phyloP scores from a whole-genome alignment of 2,888 invertebrate genomes.

The Dioctria linearis region DNA sequence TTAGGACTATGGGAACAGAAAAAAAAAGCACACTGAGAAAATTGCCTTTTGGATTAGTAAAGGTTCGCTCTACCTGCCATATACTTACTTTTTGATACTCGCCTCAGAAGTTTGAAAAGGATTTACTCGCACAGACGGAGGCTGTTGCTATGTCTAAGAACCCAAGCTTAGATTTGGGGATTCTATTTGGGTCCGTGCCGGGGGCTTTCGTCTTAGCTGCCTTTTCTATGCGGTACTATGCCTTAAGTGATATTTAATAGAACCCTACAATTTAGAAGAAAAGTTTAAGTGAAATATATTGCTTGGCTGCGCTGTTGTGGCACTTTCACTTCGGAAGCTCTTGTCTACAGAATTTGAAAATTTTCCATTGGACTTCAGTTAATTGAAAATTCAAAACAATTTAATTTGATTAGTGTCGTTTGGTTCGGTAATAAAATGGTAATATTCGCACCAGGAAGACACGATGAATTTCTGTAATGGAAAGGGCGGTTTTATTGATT shows the following conservation, averaged over 20 bases:
- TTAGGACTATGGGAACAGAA: constrained; percentile 26
- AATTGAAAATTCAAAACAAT: constrained; percentile 51
- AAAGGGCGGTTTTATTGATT: constrained; percentile 37
- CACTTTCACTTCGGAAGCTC: not conserved
- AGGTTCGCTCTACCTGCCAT: constrained; percentile 15
- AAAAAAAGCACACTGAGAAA: not conserved
- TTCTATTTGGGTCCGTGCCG: not conserved
- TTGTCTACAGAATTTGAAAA: constrained; percentile 13
- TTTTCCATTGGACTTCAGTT: constrained; percentile 46
- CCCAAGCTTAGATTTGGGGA: constrained; percentile 23
- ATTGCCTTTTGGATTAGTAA: constrained; percentile 50
- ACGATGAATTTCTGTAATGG: not conserved
- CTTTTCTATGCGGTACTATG: constrained; percentile 7
- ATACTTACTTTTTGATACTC: not conserved
- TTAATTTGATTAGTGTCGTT: constrained; percentile 49
- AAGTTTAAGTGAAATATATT: constrained; percentile 52
- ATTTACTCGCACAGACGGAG: not conserved
- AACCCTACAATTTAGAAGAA: constrained; percentile 35
- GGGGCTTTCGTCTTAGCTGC: constrained; percentile 8
- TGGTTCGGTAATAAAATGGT: constrained; percentile 3
- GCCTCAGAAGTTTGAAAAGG: constrained; percentile 6
- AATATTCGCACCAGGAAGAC: not conserved
- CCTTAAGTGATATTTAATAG: constrained; percentile 53
- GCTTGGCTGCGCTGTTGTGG: constrained; percentile 40
- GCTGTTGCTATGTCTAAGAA: not conserved